A percentile compares a stretch with the other conserved stretches of the same genome.
Evolutionary conservation across 2,888 invertebrate species (phyloP).

Genomic region (Octonoba sinensis): DNA sequence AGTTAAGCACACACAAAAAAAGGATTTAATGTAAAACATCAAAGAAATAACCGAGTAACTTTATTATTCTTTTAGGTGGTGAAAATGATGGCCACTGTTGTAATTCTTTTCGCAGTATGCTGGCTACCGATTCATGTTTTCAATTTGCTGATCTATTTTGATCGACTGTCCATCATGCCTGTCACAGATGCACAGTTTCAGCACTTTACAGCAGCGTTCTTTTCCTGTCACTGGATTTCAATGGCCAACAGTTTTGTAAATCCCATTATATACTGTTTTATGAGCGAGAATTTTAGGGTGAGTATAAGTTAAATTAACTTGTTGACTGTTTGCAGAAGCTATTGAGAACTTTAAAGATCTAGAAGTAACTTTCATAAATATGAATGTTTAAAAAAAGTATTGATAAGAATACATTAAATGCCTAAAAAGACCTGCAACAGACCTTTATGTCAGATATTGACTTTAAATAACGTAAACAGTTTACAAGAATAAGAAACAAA

Average conservation of each 20-base stretch:
- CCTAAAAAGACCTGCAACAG: too few species aligned
- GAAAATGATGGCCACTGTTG: conserved; percentile 66
- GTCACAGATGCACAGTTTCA: conserved; percentile 44
- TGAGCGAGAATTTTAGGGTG: conserved; percentile 69
- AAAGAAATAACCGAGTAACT: too few species aligned
- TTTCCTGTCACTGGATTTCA: conserved; percentile 67
- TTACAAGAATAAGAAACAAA: too few species aligned
- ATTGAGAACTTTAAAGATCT: too few species aligned
- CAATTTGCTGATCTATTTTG: conserved; percentile 64
- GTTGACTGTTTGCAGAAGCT: background rate
- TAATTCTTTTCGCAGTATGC: conserved; percentile 65
- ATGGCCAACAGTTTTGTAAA: conserved; percentile 68
- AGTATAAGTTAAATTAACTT: conserved; percentile 19
- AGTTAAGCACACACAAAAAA: too few species aligned
- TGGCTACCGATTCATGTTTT: conserved; percentile 71
- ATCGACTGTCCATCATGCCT: conserved; percentile 27
- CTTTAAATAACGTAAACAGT: too few species aligned
- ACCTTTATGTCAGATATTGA: too few species aligned
- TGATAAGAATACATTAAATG: too few species aligned
- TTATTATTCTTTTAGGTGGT: conserved; percentile 55
- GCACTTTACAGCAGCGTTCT: conserved; percentile 64
- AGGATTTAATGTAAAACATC: too few species aligned
- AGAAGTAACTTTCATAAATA: too few species aligned
- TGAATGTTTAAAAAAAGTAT: too few species aligned
- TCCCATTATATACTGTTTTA: conserved; percentile 69